These are phyloP conservation scores for Heliothis subflexa DNA, from an alignment of 1,140 invertebrate species.

Conservation along the genomic window DNA sequence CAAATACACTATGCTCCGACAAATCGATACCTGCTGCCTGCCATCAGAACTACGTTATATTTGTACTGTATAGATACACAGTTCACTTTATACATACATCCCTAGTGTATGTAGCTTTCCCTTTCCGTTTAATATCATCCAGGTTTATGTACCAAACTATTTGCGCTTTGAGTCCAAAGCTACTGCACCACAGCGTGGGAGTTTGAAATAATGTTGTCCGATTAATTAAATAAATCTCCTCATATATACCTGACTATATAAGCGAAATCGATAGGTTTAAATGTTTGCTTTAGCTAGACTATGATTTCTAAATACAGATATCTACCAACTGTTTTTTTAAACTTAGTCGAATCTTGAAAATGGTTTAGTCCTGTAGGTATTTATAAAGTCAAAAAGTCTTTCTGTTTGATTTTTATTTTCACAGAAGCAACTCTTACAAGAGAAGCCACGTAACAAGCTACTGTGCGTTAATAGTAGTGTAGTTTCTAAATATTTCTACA, in stretches of 20 bases:
- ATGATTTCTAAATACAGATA: neutral
- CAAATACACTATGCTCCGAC: slow-evolving; percentile 63
- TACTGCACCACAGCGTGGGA: neutral
- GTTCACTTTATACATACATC: slow-evolving; percentile 9
- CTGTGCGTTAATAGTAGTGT: neutral
- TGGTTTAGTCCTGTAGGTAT: too few relatives aligned
- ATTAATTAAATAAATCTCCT: neutral
- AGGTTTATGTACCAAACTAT: slow-evolving; percentile 13
- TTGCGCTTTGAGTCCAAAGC: neutral
- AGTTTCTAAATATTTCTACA: slow-evolving; percentile 5
- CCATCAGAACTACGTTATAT: slow-evolving; percentile 36
- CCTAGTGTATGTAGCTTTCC: neutral
- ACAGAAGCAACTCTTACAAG: neutral
- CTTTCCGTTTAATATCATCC: slow-evolving; percentile 14
- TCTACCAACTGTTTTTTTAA: too few relatives aligned
- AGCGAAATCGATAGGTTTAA: neutral
- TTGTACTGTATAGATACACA: slow-evolving; percentile 28
- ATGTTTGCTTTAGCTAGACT: neutral
- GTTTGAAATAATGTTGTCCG: neutral
- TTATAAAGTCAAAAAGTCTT: too few relatives aligned
- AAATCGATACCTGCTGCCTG: slow-evolving; percentile 66
- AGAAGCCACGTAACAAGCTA: neutral
- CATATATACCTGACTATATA: neutral
- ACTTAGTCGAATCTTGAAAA: too few relatives aligned
- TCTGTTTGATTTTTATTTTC: neutral